Evolutionary conservation across 2,888 invertebrate species (phyloP), one percentile per base, ranked within the genome.

Genomic region (Bombylius major): DNA sequence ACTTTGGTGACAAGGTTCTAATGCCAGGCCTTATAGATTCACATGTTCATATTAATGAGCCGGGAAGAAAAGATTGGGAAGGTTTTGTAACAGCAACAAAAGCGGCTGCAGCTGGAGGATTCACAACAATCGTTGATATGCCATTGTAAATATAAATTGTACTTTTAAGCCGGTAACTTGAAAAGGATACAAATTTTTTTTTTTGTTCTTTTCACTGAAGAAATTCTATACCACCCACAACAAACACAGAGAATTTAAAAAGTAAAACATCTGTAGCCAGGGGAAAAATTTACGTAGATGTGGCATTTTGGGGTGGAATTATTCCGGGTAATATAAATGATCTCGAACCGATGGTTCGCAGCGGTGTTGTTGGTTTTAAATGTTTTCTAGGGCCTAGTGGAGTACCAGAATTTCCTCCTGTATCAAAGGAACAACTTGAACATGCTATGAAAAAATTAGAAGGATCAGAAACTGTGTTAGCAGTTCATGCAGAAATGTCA

Each of bases 261-360:
- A 73, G 71, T 2, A 87, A 87, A 71, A 76, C 80, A 4, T 64
- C 70, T 12, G 77, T 79, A 4, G 84, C 87, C 0, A 69, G 75
- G 46, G 79, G 77, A 4, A 78, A 81, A 62, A 75, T 82, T 33
- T 83, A 76, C 62, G 81, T 86, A 0, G 86, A 87, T 66, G 82
- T 87, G 49, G 87, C 81, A 5, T 86, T 87, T 70, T 87, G 87
- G 87, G 87, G 86, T n/a, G 87, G 86, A n/a, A 78, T 87, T 1
- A 77, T 86, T 51, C 83, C 82, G 0, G 81, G 78, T 57, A 87
- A 86, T 69, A 71, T 79, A 68, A 82, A 76, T 59, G 80, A 83
- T 1, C 69, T 86, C 34, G 69, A 71, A 44, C 75, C 77, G 9
- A 70, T 87, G 58, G 75, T 85, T 1, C 70, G 77, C 9, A 80